Percentiles rank a stretch among this genome's conserved stretches.
Conservation (phyloP, 2,888 invertebrate species). For the Orchesellides sinensis region DNA sequence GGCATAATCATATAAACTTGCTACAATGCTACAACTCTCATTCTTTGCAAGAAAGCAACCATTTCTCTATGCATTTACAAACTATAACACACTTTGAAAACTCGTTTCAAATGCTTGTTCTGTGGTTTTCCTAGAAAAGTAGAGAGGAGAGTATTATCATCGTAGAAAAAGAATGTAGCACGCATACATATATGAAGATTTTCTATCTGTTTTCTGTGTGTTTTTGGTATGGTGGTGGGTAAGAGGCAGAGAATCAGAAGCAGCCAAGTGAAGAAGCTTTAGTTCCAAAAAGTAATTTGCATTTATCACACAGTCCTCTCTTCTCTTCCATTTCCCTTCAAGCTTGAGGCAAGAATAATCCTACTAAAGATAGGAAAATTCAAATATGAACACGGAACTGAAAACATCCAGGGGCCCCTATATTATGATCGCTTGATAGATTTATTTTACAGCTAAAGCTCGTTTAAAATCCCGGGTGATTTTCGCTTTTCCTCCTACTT, state of each 20-base stretch:
- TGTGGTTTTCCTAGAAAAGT: conserved; percentile 45
- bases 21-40: too few species aligned
- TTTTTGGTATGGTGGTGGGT: too few species aligned
- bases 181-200: background rate
- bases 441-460: conserved; percentile 58
- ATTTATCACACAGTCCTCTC: conserved; percentile 67
- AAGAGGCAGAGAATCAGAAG: too few species aligned
- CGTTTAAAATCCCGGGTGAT: conserved; percentile 63
- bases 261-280: conserved; percentile 5
- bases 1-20: too few species aligned
- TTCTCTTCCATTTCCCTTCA: conserved; percentile 18
- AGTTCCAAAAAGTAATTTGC: conserved; percentile 69
- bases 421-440: conserved; percentile 61
- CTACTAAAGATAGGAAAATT: conserved; percentile 29
- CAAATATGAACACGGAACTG: conserved; percentile 14
- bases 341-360: conserved; percentile 41
- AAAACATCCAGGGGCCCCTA: conserved; percentile 40
- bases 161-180: conserved; percentile 5
- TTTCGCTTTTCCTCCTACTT: conserved; percentile 50
- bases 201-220: background rate
- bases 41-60: background rate
- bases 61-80: background rate
- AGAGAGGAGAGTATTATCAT: conserved; percentile 2
- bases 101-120: conserved; percentile 48
- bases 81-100: conserved; percentile 29